These are phyloP conservation scores for Stenurella melanura DNA, from an alignment of 2,888 invertebrate genomes.

Conservation along the genomic window DNA sequence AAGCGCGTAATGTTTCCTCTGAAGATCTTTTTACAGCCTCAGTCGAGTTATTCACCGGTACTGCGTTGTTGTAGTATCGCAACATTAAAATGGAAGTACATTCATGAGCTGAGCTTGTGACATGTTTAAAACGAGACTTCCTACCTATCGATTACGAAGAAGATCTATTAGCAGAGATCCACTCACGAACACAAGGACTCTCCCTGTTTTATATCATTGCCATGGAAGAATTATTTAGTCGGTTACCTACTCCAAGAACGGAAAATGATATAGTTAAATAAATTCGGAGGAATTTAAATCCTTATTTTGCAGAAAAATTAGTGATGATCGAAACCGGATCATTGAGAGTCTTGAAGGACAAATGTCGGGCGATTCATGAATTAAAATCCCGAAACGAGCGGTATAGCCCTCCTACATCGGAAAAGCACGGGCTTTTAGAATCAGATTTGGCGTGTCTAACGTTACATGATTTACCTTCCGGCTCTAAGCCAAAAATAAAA, in stretches of 20 bases:
- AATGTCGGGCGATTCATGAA: conserved; percentile 6
- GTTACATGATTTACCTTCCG: not conserved
- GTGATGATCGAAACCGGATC: no score
- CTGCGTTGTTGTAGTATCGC: not conserved
- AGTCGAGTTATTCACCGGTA: not conserved
- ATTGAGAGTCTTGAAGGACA: not conserved
- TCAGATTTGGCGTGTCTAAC: not conserved
- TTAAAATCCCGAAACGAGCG: not conserved
- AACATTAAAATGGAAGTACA: not conserved
- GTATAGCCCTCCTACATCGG: not conserved
- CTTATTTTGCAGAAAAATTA: no score
- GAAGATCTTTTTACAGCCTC: not conserved
- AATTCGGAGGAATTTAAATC: not conserved
- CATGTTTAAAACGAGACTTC: not conserved
- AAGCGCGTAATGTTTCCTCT: not conserved
- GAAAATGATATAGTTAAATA: not conserved
- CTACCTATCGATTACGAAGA: conserved; percentile 1
- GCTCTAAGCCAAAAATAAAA: not conserved
- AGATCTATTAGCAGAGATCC: not conserved
- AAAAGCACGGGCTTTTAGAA: not conserved
- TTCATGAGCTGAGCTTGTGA: not conserved
- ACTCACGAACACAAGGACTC: not conserved
- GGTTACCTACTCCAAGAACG: not conserved
- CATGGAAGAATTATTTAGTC: not conserved
- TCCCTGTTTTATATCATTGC: not conserved